Percentiles rank a stretch among this genome's conserved stretches.
phyloP scores from a whole-genome alignment of 2,888 invertebrate species.

The Thecophora atra region DNA sequence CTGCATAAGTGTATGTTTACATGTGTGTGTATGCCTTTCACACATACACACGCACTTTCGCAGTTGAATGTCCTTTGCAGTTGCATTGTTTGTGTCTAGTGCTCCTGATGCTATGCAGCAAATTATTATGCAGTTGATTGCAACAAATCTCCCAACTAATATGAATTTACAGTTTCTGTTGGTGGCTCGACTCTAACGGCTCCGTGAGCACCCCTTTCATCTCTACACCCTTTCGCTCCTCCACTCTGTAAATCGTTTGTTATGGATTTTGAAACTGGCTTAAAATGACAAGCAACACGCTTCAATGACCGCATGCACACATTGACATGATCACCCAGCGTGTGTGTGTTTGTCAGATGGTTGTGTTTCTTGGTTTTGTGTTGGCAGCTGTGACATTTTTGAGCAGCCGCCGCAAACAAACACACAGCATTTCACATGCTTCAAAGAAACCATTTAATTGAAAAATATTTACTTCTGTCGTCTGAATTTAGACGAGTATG shows the following conservation, averaged over 20 bases:
- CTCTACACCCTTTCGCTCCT: not conserved
- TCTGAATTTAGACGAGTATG: no score
- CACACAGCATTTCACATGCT: slow-evolving; percentile 1
- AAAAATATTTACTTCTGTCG: not conserved
- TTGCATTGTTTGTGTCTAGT: slow-evolving; percentile 12
- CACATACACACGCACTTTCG: not conserved
- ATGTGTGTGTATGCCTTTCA: slow-evolving; percentile 5
- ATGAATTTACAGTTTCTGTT: slow-evolving; percentile 22
- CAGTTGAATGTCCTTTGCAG: slow-evolving; percentile 20
- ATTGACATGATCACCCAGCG: not conserved
- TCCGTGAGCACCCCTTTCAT: not conserved
- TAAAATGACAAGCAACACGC: slow-evolving; percentile 26
- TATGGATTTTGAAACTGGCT: slow-evolving; percentile 21
- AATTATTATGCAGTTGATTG: slow-evolving; percentile 17
- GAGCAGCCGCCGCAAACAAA: slow-evolving; percentile 17
- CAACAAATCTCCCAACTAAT: slow-evolving; percentile 32
- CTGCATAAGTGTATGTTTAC: not conserved
- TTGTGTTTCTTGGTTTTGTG: slow-evolving; percentile 5
- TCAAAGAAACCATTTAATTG: slow-evolving; percentile 19
- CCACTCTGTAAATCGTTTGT: slow-evolving; percentile 9
- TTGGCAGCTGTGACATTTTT: slow-evolving; percentile 31
- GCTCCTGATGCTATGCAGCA: not conserved
- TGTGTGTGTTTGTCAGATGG: not conserved
- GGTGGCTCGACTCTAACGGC: not conserved
- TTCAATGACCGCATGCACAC: slow-evolving; percentile 10